Conservation (phyloP, 2,888 invertebrate genomes). For the Amphipyra tragopoginis region DNA sequence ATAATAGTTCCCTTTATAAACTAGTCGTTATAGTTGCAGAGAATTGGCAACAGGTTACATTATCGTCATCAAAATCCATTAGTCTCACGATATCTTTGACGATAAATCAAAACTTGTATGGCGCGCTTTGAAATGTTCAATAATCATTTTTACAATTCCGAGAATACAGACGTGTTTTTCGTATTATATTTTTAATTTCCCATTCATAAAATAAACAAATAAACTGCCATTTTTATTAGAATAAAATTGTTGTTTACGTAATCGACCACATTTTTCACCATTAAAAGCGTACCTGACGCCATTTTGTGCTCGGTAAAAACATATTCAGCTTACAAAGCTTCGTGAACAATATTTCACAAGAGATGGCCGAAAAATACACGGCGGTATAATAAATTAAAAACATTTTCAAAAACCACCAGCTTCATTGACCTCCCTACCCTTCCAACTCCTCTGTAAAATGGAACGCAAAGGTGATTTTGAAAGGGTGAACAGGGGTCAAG, state of each 20-base stretch:
- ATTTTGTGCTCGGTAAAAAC: conserved; percentile 59
- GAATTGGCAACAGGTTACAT: conserved; percentile 48
- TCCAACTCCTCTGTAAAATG: conserved; percentile 26
- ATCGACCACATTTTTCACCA: conserved; percentile 52
- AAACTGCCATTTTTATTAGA: conserved; percentile 30
- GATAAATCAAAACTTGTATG: conserved; percentile 39
- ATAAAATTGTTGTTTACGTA: conserved; percentile 47
- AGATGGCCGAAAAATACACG: conserved; percentile 70
- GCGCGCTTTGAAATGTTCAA: conserved; percentile 9
- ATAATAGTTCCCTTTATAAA: conserved; percentile 11
- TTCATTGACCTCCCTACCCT: conserved; percentile 42
- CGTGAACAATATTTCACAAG: conserved; percentile 68
- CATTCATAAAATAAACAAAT: conserved; percentile 35
- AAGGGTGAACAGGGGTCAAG: conserved; percentile 53
- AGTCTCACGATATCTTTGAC: conserved; percentile 35
- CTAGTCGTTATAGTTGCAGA: neutral
- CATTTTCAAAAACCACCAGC: conserved; percentile 63
- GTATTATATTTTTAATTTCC: conserved; percentile 18
- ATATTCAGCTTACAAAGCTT: conserved; percentile 63
- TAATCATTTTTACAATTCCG: conserved; percentile 31
- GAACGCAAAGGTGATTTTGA: conserved; percentile 28
- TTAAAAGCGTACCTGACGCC: conserved; percentile 53
- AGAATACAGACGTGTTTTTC: conserved; percentile 14
- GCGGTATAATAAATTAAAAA: conserved; percentile 72
- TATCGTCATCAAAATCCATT: conserved; percentile 49